Conservation (phyloP, 2,113 vertebrate species). For the Tachysurus fulvidraco region DNA sequence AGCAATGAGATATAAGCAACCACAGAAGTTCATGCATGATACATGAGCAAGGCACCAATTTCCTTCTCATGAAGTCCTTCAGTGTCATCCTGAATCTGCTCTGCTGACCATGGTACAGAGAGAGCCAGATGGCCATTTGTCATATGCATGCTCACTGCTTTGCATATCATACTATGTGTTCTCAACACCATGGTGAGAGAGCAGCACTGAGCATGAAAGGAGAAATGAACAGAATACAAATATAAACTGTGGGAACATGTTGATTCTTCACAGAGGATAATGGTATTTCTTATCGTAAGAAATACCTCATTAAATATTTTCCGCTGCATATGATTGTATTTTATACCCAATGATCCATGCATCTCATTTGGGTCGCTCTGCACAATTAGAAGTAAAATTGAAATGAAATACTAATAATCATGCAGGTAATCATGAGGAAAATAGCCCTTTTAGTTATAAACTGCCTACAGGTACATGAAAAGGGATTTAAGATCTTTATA, state of each 20-base stretch:
- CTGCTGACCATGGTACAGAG: constrained; percentile 1
- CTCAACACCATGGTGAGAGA: not conserved
- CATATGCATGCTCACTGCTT: constrained; percentile 12
- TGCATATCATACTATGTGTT: constrained; percentile 28
- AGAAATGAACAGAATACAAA: constrained; percentile 58
- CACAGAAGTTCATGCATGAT: constrained; percentile 2
- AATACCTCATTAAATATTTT: not conserved
- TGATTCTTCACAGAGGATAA: not conserved
- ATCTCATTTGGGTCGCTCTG: not conserved
- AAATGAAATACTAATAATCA: not conserved
- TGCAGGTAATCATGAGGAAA: not conserved
- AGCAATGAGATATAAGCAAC: not conserved
- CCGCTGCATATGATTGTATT: not conserved
- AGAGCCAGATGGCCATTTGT: constrained; percentile 37
- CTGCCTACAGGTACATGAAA: not conserved
- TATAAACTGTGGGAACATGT: not conserved
- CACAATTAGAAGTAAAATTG: not conserved
- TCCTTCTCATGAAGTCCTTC: constrained; percentile 43
- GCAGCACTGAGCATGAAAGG: not conserved
- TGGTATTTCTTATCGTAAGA: not conserved
- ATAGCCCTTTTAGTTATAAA: not conserved
- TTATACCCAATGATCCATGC: not conserved
- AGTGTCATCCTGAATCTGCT: constrained; percentile 55
- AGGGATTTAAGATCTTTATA: not conserved
- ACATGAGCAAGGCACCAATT: not conserved